phyloP scores from a whole-genome alignment of 2,888 invertebrate species.

The Trichopria drosophilae region DNA sequence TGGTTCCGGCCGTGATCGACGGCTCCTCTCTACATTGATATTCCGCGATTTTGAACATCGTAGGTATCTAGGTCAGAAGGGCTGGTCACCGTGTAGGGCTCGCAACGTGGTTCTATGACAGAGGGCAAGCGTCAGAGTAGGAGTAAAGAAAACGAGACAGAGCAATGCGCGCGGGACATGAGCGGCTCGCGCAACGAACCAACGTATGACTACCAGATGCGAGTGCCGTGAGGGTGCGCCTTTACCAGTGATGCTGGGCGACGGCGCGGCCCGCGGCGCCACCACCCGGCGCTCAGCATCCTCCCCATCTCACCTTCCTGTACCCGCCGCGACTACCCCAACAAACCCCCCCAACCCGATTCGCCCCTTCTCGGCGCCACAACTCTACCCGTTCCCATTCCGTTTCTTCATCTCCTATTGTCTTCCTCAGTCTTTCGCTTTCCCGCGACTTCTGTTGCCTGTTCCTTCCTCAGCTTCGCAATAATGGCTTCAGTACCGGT shows the following conservation, averaged over 20 bases:
- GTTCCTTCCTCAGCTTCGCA: background rate
- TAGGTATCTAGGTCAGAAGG: slow-evolving; percentile 13
- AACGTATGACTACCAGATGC: slow-evolving; percentile 56
- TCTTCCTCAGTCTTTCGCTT: slow-evolving; percentile 19
- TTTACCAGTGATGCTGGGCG: slow-evolving; percentile 56
- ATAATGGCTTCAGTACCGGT: no score
- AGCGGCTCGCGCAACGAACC: slow-evolving; percentile 52
- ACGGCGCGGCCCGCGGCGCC: slow-evolving; percentile 58
- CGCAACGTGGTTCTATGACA: slow-evolving; percentile 4
- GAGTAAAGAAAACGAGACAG: slow-evolving; percentile 18
- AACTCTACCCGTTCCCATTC: slow-evolving; percentile 9
- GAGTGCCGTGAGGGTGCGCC: slow-evolving; percentile 46
- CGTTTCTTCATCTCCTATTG: slow-evolving; percentile 16
- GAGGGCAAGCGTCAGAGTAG: slow-evolving; percentile 1
- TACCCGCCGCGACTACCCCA: slow-evolving; percentile 26
- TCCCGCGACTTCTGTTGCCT: slow-evolving; percentile 28
- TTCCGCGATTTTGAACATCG: no score
- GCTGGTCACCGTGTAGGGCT: slow-evolving; percentile 13
- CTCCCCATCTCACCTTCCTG: slow-evolving; percentile 14
- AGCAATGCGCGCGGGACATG: slow-evolving; percentile 31
- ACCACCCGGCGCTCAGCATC: slow-evolving; percentile 39
- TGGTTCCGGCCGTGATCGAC: no score
- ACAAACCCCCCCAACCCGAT: slow-evolving; percentile 19
- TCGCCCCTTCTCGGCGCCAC: slow-evolving; percentile 25
- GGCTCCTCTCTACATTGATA: no score